Evolutionary conservation across 2,888 invertebrate species (phyloP).

Genomic region (Lasioglossum pauxillum): DNA sequence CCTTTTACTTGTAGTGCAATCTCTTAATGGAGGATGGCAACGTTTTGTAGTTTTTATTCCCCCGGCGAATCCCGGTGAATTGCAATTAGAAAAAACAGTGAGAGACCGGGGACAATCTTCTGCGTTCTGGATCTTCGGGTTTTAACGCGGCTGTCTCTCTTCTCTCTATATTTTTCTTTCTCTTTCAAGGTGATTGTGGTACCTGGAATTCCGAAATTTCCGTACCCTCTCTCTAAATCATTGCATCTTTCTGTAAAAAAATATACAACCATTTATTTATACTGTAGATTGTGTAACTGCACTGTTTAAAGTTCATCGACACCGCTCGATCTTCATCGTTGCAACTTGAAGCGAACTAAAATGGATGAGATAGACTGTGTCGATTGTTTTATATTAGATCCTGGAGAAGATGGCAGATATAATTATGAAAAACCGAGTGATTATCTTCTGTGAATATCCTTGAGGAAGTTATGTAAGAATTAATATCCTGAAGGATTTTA

Average conservation of each 20-base stretch:
- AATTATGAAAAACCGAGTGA: not conserved
- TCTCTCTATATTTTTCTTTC: not conserved
- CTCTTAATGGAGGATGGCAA: constrained; percentile 13
- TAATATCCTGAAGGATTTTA: no score
- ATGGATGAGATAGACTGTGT: not conserved
- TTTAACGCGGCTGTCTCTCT: not conserved
- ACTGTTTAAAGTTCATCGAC: not conserved
- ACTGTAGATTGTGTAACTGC: not conserved
- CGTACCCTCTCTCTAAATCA: not conserved
- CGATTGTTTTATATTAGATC: not conserved
- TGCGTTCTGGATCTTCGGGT: not conserved
- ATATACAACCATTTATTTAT: not conserved
- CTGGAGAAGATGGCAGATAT: not conserved
- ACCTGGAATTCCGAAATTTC: not conserved
- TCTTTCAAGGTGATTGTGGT: not conserved
- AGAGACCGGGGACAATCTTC: not conserved
- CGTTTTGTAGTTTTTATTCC: constrained; percentile 6
- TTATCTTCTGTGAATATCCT: not conserved
- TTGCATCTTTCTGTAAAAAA: not conserved
- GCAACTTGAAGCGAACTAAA: not conserved
- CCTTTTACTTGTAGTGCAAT: constrained; percentile 21
- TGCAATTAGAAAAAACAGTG: not conserved
- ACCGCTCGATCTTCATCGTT: not conserved
- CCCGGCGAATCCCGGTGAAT: not conserved
- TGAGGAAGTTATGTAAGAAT: not conserved